Conservation (phyloP, 2,113 vertebrate genomes). For the Epinephelus lanceolatus region DNA sequence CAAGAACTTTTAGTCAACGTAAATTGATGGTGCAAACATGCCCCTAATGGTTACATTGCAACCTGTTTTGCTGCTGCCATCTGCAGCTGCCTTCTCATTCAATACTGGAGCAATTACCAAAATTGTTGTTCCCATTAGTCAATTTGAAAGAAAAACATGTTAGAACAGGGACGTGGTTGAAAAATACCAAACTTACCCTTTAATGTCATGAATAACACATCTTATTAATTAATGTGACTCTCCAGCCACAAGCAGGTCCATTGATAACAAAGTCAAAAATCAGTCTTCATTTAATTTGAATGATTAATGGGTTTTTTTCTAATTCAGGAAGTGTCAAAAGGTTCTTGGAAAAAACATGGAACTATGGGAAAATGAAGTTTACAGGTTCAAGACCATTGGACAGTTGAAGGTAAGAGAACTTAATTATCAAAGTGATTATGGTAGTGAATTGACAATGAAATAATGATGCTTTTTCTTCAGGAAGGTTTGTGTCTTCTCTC, state of each 20-base stretch:
- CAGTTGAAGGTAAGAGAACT: slow-evolving; percentile 91
- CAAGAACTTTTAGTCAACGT: too few relatives aligned
- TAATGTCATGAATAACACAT: neutral
- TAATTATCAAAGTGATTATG: neutral
- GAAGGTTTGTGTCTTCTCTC: neutral
- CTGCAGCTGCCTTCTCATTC: too few relatives aligned
- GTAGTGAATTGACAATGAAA: neutral
- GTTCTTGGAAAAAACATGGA: slow-evolving; percentile 99
- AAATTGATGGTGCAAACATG: too few relatives aligned
- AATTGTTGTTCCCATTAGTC: too few relatives aligned
- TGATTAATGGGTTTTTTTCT: slow-evolving; percentile 24
- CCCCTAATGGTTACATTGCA: too few relatives aligned
- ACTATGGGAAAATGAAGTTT: slow-evolving; percentile 98
- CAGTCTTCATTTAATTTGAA: neutral
- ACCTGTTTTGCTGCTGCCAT: too few relatives aligned
- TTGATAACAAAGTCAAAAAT: neutral
- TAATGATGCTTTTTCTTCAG: too few relatives aligned
- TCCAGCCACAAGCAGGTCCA: neutral
- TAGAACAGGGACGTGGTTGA: too few relatives aligned
- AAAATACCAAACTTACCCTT: too few relatives aligned
- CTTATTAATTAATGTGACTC: neutral
- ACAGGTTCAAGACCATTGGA: slow-evolving; percentile 97
- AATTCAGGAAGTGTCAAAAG: slow-evolving; percentile 96
- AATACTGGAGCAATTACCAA: too few relatives aligned
- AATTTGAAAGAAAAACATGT: too few relatives aligned